Percentiles rank a stretch among this genome's conserved stretches.
Conservation (phyloP, 2,113 vertebrate species). For the Notothenia rossii region DNA sequence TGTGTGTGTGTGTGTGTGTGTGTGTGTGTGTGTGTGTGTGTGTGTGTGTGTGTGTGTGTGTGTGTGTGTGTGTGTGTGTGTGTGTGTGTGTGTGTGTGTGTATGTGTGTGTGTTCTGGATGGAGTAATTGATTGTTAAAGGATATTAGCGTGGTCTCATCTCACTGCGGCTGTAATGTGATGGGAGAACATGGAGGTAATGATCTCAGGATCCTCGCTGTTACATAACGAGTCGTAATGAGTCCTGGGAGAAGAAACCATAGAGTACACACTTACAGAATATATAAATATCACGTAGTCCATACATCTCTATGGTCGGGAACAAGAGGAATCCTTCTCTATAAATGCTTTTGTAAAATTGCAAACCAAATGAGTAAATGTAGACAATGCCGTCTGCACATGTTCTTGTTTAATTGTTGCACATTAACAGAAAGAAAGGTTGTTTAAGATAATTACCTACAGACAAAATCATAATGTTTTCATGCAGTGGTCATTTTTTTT, state of each 20-base stretch:
- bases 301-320: background rate
- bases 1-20: background rate
- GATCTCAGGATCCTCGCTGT: conserved; percentile 19
- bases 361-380: too few species aligned
- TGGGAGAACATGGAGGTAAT: conserved; percentile 19
- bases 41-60: background rate
- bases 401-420: background rate
- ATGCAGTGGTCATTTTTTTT: too few species aligned
- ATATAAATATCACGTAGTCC: background rate
- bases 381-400: background rate
- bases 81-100: background rate
- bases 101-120: conserved; percentile 12
- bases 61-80: background rate
- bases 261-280: background rate
- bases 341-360: background rate
- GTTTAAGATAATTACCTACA: background rate
- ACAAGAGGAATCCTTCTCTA: background rate
- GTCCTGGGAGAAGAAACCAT: background rate
- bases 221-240: conserved; percentile 28
- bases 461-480: too few species aligned
- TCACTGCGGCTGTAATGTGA: conserved; percentile 51
- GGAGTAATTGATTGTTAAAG: conserved; percentile 62
- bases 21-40: background rate
- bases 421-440: background rate
- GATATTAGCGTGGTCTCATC: conserved; percentile 63